Conservation (phyloP, 2,888 invertebrate genomes). For the Sarcophaga variegata region DNA sequence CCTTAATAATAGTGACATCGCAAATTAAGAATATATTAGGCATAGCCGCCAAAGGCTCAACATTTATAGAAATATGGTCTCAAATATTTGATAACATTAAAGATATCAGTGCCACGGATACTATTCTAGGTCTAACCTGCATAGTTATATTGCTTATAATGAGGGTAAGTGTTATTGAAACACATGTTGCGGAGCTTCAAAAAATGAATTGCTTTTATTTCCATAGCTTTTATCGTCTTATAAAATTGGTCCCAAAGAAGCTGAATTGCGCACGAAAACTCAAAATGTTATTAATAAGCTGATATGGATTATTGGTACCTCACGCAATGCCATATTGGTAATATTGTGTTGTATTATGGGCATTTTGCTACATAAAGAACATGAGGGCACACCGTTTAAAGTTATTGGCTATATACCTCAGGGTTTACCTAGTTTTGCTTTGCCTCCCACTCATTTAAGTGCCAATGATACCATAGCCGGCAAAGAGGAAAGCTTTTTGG, state of each 20-base stretch:
- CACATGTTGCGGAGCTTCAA: neutral
- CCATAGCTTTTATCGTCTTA: constrained; percentile 85
- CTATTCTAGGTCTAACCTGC: constrained; percentile 88
- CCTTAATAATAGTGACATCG: constrained; percentile 93
- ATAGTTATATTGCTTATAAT: constrained; percentile 89
- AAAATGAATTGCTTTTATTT: constrained; percentile 83
- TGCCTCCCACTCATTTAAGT: constrained; percentile 86
- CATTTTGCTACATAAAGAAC: constrained; percentile 83
- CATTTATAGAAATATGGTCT: constrained; percentile 90
- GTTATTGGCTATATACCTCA: constrained; percentile 89
- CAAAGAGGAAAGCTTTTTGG: constrained; percentile 83
- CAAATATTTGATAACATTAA: constrained; percentile 87
- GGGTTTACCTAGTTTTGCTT: constrained; percentile 87
- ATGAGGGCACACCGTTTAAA: constrained; percentile 84
- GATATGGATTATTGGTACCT: constrained; percentile 90
- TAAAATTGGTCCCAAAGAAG: constrained; percentile 84
- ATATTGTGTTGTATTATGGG: constrained; percentile 88
- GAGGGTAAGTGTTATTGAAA: constrained; percentile 83
- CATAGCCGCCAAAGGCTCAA: constrained; percentile 87
- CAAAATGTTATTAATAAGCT: constrained; percentile 86
- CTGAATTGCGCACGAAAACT: constrained; percentile 83
- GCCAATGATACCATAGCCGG: constrained; percentile 84
- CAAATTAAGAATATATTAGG: constrained; percentile 93
- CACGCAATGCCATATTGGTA: constrained; percentile 93
- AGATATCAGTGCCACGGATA: constrained; percentile 87